Percentiles rank a stretch among this genome's conserved stretches.
Conservation (phyloP, 2,113 vertebrate species). For the Plotosus lineatus region DNA sequence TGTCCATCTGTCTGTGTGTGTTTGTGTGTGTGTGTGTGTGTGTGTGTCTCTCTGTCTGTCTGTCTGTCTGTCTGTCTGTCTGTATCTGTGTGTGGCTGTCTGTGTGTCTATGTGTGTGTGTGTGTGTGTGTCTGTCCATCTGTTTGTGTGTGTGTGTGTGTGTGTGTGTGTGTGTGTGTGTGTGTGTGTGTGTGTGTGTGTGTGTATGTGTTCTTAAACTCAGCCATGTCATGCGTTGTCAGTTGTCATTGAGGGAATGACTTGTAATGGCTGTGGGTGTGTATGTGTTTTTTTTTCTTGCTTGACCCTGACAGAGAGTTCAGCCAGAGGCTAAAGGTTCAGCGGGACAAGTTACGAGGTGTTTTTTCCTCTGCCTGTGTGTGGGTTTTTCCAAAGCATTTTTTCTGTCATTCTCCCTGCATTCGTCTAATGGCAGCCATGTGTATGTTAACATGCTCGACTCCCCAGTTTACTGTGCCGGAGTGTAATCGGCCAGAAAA, state of each 20-base stretch:
- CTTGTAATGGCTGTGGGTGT: conserved; percentile 53
- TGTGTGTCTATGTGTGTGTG: too few relatives aligned
- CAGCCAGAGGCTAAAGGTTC: conserved; percentile 69
- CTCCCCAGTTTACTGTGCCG: conserved; percentile 48
- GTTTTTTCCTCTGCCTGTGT: conserved; percentile 50
- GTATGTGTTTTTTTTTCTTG: conserved; percentile 64
- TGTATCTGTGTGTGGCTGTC: too few relatives aligned
- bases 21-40: too few relatives aligned
- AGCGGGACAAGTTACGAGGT: conserved; percentile 45
- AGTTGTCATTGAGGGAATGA: conserved; percentile 55
- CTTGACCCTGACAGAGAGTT: conserved; percentile 66
- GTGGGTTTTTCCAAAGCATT: background rate
- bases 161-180: background rate
- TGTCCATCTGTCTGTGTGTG: too few relatives aligned
- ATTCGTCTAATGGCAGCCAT: conserved; percentile 54
- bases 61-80: too few relatives aligned
- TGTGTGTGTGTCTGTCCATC: too few relatives aligned
- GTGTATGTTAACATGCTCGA: conserved; percentile 67
- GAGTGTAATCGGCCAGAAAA: conserved; percentile 74
- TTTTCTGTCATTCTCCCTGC: background rate
- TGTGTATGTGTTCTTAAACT: conserved; percentile 15
- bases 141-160: too few relatives aligned
- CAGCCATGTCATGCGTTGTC: conserved; percentile 47
- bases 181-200: conserved; percentile 10
- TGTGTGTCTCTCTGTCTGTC: too few relatives aligned